Percentiles rank a stretch among this genome's conserved stretches.
Evolutionary conservation across 2,888 invertebrate species (phyloP).

Genomic region (Caenorhabditis sp.): DNA sequence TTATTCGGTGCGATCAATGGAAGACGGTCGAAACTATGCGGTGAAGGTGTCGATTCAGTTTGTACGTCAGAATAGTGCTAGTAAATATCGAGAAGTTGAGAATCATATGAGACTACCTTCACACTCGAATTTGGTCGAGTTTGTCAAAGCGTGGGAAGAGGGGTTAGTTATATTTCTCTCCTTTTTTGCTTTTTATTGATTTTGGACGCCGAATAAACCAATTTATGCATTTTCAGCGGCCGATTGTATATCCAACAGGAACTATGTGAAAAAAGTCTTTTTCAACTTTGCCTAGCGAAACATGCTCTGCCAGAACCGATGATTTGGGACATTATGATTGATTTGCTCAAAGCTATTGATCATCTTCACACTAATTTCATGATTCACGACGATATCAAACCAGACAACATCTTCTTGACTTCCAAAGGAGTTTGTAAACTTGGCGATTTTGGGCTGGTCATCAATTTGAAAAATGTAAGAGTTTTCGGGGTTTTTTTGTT

Average conservation of each 20-base stretch:
- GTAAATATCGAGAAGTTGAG: constrained; percentile 72
- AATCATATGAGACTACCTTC: constrained; percentile 79
- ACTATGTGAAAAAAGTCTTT: constrained; percentile 77
- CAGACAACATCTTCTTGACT: constrained; percentile 81
- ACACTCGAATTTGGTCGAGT: constrained; percentile 78
- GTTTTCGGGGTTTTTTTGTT: too few species aligned
- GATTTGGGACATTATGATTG: constrained; percentile 79
- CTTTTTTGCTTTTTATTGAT: not conserved
- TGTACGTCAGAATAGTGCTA: constrained; percentile 49
- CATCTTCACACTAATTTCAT: constrained; percentile 79
- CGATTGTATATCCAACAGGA: constrained; percentile 74
- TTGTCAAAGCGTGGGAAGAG: constrained; percentile 81
- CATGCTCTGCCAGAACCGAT: constrained; percentile 77
- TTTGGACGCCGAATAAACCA: too few species aligned
- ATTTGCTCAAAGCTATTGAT: constrained; percentile 75
- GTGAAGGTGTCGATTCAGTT: constrained; percentile 76
- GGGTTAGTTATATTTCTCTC: too few species aligned
- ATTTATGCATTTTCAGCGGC: constrained; percentile 33
- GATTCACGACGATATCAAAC: constrained; percentile 82
- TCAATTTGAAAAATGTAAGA: constrained; percentile 75
- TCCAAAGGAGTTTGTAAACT: constrained; percentile 78
- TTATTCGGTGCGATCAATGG: constrained; percentile 77
- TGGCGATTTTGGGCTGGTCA: constrained; percentile 81
- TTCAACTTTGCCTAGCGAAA: constrained; percentile 75
- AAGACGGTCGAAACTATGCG: constrained; percentile 79